A percentile compares a stretch with the other conserved stretches of the same genome.
Conservation (phyloP, 2,888 invertebrate genomes). For the Acrobasis repandana region DNA sequence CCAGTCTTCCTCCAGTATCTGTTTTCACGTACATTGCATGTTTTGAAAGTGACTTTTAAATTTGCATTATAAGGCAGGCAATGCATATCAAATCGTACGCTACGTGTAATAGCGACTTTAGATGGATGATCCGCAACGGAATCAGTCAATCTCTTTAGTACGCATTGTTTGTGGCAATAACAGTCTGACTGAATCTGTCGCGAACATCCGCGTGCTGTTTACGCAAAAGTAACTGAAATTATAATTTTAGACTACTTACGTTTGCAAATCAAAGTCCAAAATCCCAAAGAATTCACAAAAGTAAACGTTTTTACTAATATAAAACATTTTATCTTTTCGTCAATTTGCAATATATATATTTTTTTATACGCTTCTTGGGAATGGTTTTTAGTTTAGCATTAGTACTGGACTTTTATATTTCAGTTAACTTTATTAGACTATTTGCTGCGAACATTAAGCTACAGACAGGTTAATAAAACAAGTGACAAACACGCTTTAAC, state of each 20-base stretch:
- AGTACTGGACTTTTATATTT: neutral
- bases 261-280: too few species aligned
- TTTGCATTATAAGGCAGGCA: too few species aligned
- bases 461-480: slow-evolving; percentile 32
- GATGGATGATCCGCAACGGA: too few species aligned
- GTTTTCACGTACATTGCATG: too few species aligned
- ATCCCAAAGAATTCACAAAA: neutral
- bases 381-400: neutral
- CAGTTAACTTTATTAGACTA: neutral
- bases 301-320: neutral
- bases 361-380: neutral
- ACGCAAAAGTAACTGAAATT: neutral
- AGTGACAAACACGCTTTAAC: slow-evolving; percentile 55
- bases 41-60: too few species aligned
- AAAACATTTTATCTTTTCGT: neutral
- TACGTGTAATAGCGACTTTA: too few species aligned
- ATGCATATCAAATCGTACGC: too few species aligned
- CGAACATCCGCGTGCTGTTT: too few species aligned
- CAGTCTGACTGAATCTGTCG: too few species aligned
- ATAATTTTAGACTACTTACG: neutral
- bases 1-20: too few species aligned
- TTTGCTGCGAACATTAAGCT: neutral
- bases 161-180: too few species aligned
- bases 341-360: neutral
- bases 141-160: too few species aligned